Percentiles rank a stretch among this genome's conserved stretches.
phyloP scores from a whole-genome alignment of 1,140 invertebrate genomes.

The Bilobella aurantiaca region DNA sequence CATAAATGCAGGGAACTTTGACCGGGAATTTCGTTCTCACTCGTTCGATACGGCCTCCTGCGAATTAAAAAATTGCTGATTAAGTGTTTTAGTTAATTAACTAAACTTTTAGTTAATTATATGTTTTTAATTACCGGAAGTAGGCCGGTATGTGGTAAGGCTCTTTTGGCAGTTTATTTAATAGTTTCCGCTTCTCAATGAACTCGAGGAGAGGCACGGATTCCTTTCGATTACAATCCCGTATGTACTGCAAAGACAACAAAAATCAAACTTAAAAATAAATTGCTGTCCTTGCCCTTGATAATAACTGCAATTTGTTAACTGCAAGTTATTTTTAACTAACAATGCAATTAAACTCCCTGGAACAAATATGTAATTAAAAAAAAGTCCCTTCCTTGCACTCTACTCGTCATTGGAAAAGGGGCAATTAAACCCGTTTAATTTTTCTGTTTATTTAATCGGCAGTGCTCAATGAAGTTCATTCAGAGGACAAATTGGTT shows the following conservation, averaged over 20 bases:
- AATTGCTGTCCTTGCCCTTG: no score
- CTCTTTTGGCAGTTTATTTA: slow-evolving; percentile 39
- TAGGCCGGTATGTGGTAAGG: slow-evolving; percentile 43
- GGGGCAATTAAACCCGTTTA: no score
- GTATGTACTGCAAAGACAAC: slow-evolving; percentile 43
- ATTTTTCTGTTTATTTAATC: no score
- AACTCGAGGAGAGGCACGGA: slow-evolving; percentile 47
- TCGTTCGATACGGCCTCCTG: slow-evolving; percentile 27
- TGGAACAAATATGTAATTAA: no score
- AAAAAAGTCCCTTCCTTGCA: no score
- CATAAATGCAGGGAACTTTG: slow-evolving; percentile 34
- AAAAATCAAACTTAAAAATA: background rate
- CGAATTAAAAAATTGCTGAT: slow-evolving; percentile 13
- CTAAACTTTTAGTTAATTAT: background rate
- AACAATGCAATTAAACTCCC: no score
- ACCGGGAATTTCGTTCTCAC: slow-evolving; percentile 23
- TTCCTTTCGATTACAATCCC: slow-evolving; percentile 42
- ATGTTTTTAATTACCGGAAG: slow-evolving; percentile 38
- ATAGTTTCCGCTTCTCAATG: slow-evolving; percentile 43
- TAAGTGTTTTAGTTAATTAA: background rate
- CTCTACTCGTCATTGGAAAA: no score
- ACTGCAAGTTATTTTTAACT: no score
- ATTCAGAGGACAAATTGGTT: no score
- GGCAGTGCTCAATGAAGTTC: no score
- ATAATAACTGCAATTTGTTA: no score